These are phyloP conservation scores for Seriola quinqueradiata DNA, from an alignment of 2,113 vertebrate genomes.

Conservation along the genomic window DNA sequence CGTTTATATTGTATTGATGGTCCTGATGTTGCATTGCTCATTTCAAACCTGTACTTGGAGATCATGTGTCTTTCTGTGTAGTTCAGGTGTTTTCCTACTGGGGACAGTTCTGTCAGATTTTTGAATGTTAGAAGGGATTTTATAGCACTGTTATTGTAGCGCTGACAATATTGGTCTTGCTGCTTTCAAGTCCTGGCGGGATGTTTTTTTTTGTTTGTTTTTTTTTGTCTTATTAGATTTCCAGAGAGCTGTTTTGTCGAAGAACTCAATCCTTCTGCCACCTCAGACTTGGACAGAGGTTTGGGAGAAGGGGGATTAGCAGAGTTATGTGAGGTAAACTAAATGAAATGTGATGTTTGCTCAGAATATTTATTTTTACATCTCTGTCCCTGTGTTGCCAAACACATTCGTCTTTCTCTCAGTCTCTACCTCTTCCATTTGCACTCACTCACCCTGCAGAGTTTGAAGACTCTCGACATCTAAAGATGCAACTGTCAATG, in stretches of 20 bases:
- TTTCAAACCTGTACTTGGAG: background rate
- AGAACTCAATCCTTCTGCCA: background rate
- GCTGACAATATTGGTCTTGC: background rate
- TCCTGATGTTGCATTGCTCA: background rate
- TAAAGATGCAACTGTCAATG: background rate
- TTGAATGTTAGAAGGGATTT: background rate
- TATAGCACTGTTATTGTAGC: background rate
- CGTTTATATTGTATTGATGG: background rate
- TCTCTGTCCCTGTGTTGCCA: conserved; percentile 18
- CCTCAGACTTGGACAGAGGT: background rate
- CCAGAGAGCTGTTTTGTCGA: background rate
- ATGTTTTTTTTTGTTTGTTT: background rate
- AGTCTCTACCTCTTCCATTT: conserved; percentile 6
- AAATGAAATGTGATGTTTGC: conserved; percentile 33
- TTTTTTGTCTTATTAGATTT: background rate
- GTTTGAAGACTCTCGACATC: conserved; percentile 1
- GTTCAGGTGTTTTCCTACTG: background rate
- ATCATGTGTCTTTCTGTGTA: background rate
- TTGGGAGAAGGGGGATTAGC: background rate
- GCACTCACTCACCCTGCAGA: background rate
- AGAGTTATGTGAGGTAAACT: background rate
- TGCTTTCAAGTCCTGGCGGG: background rate
- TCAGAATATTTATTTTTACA: conserved; percentile 21
- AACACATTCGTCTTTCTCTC: background rate
- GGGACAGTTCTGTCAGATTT: background rate